Evolutionary conservation across 2,113 vertebrate species (phyloP), one percentile per base, ranked within the genome.

Genomic region (Excalfactoria chinensis): DNA sequence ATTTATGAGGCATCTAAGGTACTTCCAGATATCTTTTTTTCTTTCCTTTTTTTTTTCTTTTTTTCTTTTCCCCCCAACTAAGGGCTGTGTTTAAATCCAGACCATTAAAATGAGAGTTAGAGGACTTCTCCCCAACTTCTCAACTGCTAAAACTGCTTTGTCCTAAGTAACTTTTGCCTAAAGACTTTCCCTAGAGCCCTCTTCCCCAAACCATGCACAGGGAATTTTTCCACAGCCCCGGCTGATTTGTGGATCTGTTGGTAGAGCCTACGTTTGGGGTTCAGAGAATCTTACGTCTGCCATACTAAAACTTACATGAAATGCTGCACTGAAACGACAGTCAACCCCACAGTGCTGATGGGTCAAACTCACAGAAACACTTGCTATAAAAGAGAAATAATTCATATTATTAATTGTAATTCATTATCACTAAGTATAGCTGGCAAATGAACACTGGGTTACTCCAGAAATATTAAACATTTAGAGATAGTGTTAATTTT

Each of bases 281-380:
- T 49, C 60, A 30, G 69, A 9, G 32, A 67, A 44, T 7, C 41
- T 77, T 23, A 74, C 0, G 1, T 20, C 13, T 3, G 40, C 40
- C 56, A 15, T 34, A 30, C 30, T 74, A 25, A 32, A 69, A 35
- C 9, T 64, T 11, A 17, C 0, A 37, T 7, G 58, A 87, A 60
- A 16, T 23, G 43, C 1, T 28, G 55, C 68, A 22, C 18, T 2
- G 32, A 69, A 53, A n/a, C 34, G 20, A 37, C 9, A 8, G 34
- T 16, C 43, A 53, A 30, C 14, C 20, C 32, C 22, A 20, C 25
- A 78, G 58, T 5, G 41, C 28, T 0, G 0, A 41, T 17, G 19
- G 40, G 10, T 28, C 62, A 71, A 30, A 40, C 21, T 41, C 53
- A 41, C 22, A 32, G 28, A 77, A n/a, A 11, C n/a, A 22, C 55